A percentile compares a stretch with the other conserved stretches of the same genome.
Conservation (phyloP, 2,888 invertebrate species). For the Platycheirus albimanus region DNA sequence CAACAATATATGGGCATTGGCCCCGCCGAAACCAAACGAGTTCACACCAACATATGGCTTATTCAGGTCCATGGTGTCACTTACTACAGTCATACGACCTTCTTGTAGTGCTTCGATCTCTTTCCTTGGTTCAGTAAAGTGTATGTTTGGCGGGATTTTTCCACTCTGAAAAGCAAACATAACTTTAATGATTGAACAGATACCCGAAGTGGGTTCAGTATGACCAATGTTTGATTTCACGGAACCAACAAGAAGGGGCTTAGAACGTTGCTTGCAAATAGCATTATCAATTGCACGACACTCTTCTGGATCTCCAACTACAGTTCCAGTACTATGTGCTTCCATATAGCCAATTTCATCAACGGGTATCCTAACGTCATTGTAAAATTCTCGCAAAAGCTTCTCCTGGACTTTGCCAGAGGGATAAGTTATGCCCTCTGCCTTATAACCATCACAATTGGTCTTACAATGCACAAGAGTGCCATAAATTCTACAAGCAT, state of each 20-base stretch:
- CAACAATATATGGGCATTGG: slow-evolving; percentile 84
- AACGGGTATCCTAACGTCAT: slow-evolving; percentile 87
- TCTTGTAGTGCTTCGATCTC: slow-evolving; percentile 85
- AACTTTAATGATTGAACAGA: slow-evolving; percentile 91
- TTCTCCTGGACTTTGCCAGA: slow-evolving; percentile 85
- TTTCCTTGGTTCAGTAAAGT: slow-evolving; percentile 86
- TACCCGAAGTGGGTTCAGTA: slow-evolving; percentile 91
- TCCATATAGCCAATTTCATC: slow-evolving; percentile 89
- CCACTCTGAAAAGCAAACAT: slow-evolving; percentile 90
- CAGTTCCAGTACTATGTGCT: slow-evolving; percentile 91
- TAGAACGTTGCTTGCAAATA: slow-evolving; percentile 87
- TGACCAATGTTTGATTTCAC: slow-evolving; percentile 96
- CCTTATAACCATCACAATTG: slow-evolving; percentile 89
- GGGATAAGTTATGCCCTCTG: slow-evolving; percentile 86
- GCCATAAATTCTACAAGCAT: slow-evolving; percentile 86
- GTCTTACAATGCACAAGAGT: slow-evolving; percentile 88
- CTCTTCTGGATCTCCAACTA: slow-evolving; percentile 94
- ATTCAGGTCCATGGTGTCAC: slow-evolving; percentile 87
- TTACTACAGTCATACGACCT: slow-evolving; percentile 87
- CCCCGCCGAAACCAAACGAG: slow-evolving; percentile 95
- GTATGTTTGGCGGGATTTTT: slow-evolving; percentile 91
- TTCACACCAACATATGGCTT: slow-evolving; percentile 91
- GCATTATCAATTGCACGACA: slow-evolving; percentile 89
- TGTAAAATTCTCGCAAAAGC: slow-evolving; percentile 85
- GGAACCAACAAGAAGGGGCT: slow-evolving; percentile 91